phyloP scores from a whole-genome alignment of 2,888 invertebrate genomes.

The Caenorhabditis virilis region DNA sequence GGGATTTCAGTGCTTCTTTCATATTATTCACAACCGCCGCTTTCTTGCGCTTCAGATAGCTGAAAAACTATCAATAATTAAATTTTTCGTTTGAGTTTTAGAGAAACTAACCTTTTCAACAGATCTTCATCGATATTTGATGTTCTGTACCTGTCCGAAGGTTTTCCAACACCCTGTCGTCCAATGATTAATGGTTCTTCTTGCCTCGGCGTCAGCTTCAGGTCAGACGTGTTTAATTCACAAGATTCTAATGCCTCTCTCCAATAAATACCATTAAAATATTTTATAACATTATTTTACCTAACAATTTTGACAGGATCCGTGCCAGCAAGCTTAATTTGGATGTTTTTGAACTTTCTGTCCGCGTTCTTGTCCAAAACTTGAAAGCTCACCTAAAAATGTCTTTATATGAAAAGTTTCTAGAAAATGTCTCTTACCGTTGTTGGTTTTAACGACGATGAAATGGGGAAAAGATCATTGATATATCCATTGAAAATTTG shows the following conservation, averaged over 20 bases:
- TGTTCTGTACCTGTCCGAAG: constrained; percentile 11
- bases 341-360: constrained; percentile 45
- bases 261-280: constrained; percentile 13
- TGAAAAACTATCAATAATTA: no score
- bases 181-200: no score
- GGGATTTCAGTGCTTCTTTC: constrained; percentile 32
- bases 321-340: constrained; percentile 56
- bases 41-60: constrained; percentile 44
- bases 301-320: constrained; percentile 60
- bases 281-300: constrained; percentile 15
- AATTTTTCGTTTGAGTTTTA: no score
- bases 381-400: constrained; percentile 52
- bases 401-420: no score
- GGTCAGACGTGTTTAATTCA: constrained; percentile 54
- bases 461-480: constrained; percentile 62
- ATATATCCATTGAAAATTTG: constrained; percentile 68
- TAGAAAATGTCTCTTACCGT: no score
- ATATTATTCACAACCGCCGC: constrained; percentile 36
- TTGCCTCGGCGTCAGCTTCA: no score
- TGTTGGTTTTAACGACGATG: constrained; percentile 26
- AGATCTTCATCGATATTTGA: constrained; percentile 44
- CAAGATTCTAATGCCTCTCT: constrained; percentile 61
- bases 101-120: constrained; percentile 35
- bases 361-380: constrained; percentile 40
- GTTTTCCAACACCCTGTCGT: no score